Conservation (phyloP, 2,797 vertebrate genomes). For the Corythornis leucogaster region DNA sequence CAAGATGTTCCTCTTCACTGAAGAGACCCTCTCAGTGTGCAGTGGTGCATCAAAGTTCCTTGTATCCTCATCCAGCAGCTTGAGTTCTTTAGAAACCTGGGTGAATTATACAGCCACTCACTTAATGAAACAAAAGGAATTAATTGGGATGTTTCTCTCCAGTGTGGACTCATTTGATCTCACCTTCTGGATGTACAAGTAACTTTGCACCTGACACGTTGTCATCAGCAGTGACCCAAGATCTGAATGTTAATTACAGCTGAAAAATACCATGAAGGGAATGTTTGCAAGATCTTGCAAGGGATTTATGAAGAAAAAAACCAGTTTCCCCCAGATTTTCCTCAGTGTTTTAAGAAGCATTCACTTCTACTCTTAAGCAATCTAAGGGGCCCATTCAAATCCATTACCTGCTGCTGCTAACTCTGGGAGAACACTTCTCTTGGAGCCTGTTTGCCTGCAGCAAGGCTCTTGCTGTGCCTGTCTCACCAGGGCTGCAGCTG, state of each 20-base stretch:
- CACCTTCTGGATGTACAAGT: not conserved
- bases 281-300: not conserved
- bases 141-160: not conserved
- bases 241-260: not conserved
- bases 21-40: not conserved
- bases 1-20: slow-evolving; percentile 9
- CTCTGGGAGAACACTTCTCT: not conserved
- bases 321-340: accelerated
- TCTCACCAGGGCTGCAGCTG: not conserved
- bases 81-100: not conserved
- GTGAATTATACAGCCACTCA: not conserved
- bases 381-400: not conserved
- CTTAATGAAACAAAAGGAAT: not conserved
- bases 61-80: not conserved
- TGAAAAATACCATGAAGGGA: not conserved
- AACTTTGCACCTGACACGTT: not conserved
- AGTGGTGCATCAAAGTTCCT: not conserved
- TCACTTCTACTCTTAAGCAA: not conserved
- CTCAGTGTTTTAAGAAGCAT: not conserved
- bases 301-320: not conserved
- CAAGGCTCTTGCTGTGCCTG: not conserved
- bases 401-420: not conserved
- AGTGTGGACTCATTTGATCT: not conserved
- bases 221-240: not conserved
- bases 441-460: not conserved